Evolutionary conservation across 2,113 vertebrate species (phyloP), one percentile per base, ranked within the genome.

Genomic region (Guaruba guarouba): DNA sequence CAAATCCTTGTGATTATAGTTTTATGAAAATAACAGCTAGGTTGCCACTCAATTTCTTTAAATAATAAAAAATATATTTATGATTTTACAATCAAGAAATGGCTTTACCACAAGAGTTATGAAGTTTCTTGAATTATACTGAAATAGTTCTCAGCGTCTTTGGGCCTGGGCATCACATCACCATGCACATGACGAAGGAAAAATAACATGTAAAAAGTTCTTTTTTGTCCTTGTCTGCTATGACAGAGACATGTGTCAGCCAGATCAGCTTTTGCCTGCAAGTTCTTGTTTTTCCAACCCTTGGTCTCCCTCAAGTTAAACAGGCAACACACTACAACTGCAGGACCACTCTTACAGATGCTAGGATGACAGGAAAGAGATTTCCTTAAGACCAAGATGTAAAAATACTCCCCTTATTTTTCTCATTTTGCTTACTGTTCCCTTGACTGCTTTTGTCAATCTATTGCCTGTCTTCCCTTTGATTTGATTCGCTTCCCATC

Each of bases 381-480:
- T 19, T 79, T 90, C 35, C 43, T 20, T 55, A 18, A 84, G 69
- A 96, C 59, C 55, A 91, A 88, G 13, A 86, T 78, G 35, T 39
- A 43, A 91, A 86, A 82, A 64, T 27, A n/a, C 18, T 93, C n/a
- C n/a, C 9, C 41, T 48, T 16, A 43, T 55, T 83, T 73, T 70
- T 62, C 78, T 43, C 43, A 76, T 48, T 79, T 90, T 84, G 35
- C 49, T 69, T 88, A 79, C 29, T 37, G 39, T 27, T 79, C 79
- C 46, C 64, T 85, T 92, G 59, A 83, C 77, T 88, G 51, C 35
- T 76, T 95, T 95, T 86, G 23, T 92, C 62, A 87, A 70, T 35
- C 57, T 86, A n/a, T 39, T 84, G 57, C 90, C 92, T 59, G 52
- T 39, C 49, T 67, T 43, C 64, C 49, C 71, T 18, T 71, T 54